Conservation (phyloP, 2,113 vertebrate species). For the Diglossa brunneiventris region DNA sequence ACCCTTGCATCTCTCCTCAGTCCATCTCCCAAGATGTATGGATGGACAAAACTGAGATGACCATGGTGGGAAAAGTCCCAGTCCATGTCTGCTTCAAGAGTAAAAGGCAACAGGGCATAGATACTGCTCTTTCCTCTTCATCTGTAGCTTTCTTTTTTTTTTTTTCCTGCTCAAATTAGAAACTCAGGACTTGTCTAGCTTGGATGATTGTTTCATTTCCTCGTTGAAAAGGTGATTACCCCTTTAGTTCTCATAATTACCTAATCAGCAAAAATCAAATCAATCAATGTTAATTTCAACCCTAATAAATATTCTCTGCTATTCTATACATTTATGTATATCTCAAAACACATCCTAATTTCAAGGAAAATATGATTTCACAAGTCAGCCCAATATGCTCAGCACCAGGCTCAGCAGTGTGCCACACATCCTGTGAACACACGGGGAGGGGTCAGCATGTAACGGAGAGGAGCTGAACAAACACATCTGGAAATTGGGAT, state of each 20-base stretch:
- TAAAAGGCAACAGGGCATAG: not conserved
- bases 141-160: not conserved
- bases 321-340: conserved; percentile 56
- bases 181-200: conserved; percentile 48
- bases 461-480: not conserved
- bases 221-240: conserved; percentile 47
- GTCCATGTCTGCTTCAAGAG: not conserved
- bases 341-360: conserved; percentile 21
- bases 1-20: not conserved
- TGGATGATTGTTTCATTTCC: conserved; percentile 60
- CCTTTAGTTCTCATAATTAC: conserved; percentile 63
- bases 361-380: conserved; percentile 11
- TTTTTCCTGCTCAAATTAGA: not conserved
- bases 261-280: conserved; percentile 70
- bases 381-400: not conserved
- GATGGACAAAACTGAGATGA: not conserved
- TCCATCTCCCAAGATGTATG: not conserved
- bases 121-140: not conserved
- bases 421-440: not conserved
- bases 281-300: conserved; percentile 64
- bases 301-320: conserved; percentile 61
- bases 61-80: not conserved
- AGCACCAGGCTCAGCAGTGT: not conserved
- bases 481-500: not conserved
- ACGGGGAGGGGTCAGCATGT: not conserved